A percentile compares a stretch with the other conserved stretches of the same genome.
Evolutionary conservation across 2,113 vertebrate genomes (phyloP).

Genomic region (Xenopus borealis): DNA sequence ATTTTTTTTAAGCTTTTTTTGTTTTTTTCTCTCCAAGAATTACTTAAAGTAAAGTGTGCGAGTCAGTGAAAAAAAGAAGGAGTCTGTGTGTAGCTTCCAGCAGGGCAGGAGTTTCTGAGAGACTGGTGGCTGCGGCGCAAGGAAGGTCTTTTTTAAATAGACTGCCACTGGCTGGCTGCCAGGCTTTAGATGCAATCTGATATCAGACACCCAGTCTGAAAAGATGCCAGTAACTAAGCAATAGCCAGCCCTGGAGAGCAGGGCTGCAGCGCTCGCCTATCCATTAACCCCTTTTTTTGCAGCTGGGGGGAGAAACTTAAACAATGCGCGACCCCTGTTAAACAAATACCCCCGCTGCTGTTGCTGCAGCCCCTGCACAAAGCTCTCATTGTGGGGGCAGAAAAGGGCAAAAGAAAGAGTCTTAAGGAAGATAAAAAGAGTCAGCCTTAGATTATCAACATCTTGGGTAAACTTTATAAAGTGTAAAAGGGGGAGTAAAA

Average conservation of each 20-base stretch:
- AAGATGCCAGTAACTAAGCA: constrained; percentile 75
- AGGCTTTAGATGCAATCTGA: constrained; percentile 81
- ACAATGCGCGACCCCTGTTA: too few relatives aligned
- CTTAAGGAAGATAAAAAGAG: too few relatives aligned
- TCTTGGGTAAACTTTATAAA: too few relatives aligned
- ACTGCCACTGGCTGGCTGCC: constrained; percentile 82
- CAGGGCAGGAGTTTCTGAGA: constrained; percentile 89
- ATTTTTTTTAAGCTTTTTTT: too few relatives aligned
- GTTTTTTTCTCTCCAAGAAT: constrained; percentile 37
- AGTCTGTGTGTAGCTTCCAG: constrained; percentile 68
- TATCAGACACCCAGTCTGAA: constrained; percentile 84
- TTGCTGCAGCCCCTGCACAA: too few relatives aligned
- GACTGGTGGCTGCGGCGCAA: constrained; percentile 85
- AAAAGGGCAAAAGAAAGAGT: too few relatives aligned
- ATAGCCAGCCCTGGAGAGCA: constrained; percentile 63
- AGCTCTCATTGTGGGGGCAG: too few relatives aligned
- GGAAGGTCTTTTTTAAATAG: constrained; percentile 94
- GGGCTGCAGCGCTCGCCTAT: constrained; percentile 48
- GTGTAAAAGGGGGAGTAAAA: too few relatives aligned
- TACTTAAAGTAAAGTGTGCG: constrained; percentile 58
- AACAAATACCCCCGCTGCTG: too few relatives aligned
- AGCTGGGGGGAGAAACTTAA: too few relatives aligned
- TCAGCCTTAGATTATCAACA: too few relatives aligned
- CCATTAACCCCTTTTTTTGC: constrained; percentile 12
- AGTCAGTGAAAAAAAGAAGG: constrained; percentile 54